Base-by-base conservation (phyloP, 2,888 invertebrate genomes). In the Lathronympha strigana region DNA sequence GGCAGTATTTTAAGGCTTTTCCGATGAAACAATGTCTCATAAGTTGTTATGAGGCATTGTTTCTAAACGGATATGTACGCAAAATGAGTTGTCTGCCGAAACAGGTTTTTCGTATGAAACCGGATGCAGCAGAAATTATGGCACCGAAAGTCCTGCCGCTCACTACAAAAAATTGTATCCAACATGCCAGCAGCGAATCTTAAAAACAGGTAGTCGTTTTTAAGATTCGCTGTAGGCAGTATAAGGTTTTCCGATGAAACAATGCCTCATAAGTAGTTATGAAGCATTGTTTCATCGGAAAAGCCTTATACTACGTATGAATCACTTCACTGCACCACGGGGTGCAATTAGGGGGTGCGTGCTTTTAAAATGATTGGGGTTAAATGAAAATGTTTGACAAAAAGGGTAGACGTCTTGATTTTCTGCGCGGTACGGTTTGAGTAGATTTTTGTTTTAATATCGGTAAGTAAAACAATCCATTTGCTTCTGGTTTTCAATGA, bases 341-440 rank as follows among this genome's bases (percentile, higher is more conserved):
- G 53, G 58, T 47, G 53, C 66, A 66, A 60, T 66, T 61, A 66
- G 23, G 63, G 50, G 51, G 54, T 61, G 60, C 66, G 60, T 66
- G 66, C 54, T 61, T 66, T 66, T 64, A 53, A 64, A 66, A 66
- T 54, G 54, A 61, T 66, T 60, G 66, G 66, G 66, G 66, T 61
- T 66, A 54, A 66, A 66, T 66, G 45, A 53, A 53, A 66, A 51
- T 64, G 64, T 60, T 64, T 64, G 60, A 53, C 64, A 21, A 64
- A 61, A 63, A 55, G 23, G 25, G 60, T 8, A 40, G 54, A 66
- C 31, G 47, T 66, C 66, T 66, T 66, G 66, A 61, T 61, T 66
- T 66, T 15, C 15, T 36, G 2, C 21, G n/a, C 8, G n/a, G 31
- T 4, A 1, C 13, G 5, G 66, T 66, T 66, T 49, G 21, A 66